Percentiles rank a stretch among this genome's conserved stretches.
Evolutionary conservation across 2,797 vertebrate genomes (phyloP).

Genomic region (Lycodopsis pacificus): DNA sequence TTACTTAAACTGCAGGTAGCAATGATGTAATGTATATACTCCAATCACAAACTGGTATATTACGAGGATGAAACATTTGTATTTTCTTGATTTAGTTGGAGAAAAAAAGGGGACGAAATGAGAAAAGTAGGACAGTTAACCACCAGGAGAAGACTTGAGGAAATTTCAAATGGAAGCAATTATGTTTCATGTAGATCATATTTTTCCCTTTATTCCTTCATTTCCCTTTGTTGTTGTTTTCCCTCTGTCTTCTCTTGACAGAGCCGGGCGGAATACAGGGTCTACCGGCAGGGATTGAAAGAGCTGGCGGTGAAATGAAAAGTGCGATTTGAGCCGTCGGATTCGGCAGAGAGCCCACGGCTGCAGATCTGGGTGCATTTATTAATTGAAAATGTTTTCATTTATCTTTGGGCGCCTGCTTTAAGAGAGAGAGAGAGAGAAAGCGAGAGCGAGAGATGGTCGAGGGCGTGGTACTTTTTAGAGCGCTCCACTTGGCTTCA

Average conservation of each 20-base stretch:
- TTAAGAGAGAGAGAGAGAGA: not conserved
- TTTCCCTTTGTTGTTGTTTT: slow-evolving; percentile 42
- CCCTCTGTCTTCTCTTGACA: not conserved
- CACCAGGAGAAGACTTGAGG: slow-evolving; percentile 32
- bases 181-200: slow-evolving; percentile 64
- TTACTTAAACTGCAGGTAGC: not conserved
- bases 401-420: slow-evolving; percentile 39
- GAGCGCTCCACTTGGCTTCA: slow-evolving; percentile 17
- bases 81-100: slow-evolving; percentile 30
- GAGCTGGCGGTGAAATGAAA: slow-evolving; percentile 62
- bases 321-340: slow-evolving; percentile 36
- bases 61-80: not conserved
- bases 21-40: slow-evolving; percentile 6
- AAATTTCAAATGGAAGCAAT: slow-evolving; percentile 63
- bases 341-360: slow-evolving; percentile 14
- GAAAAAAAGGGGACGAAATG: not conserved
- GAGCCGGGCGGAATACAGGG: slow-evolving; percentile 25
- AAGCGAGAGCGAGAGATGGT: not conserved
- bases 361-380: slow-evolving; percentile 26
- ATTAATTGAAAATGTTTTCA: slow-evolving; percentile 69
- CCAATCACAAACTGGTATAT: not conserved
- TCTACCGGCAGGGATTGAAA: slow-evolving; percentile 34
- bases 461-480: slow-evolving; percentile 21
- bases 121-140: slow-evolving; percentile 46
- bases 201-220: slow-evolving; percentile 40